These are phyloP conservation scores for Aplodontia rufa DNA, from an alignment of 2,113 vertebrate genomes.

Conservation along the genomic window DNA sequence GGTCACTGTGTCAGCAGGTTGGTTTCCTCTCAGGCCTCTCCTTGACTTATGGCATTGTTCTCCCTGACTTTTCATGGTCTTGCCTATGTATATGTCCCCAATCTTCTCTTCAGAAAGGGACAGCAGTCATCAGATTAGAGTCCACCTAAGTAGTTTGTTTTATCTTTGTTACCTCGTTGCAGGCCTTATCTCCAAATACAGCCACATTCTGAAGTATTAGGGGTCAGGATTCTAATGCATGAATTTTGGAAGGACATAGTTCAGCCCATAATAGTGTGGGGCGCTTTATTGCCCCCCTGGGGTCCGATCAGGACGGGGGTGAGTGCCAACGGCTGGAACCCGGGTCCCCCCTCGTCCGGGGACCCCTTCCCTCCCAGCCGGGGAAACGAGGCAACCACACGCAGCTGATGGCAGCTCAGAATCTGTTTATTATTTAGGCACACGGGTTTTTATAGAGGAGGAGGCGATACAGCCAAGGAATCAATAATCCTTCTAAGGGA, in stretches of 20 bases:
- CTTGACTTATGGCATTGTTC: not conserved
- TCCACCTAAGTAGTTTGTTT: not conserved
- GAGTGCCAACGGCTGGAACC: no score
- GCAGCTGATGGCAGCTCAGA: no score
- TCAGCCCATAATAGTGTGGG: not conserved
- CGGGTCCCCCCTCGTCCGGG: no score
- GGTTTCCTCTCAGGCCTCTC: not conserved
- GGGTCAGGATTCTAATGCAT: not conserved
- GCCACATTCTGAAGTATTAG: not conserved
- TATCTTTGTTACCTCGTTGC: not conserved
- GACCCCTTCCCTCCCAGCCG: no score
- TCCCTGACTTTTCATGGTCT: not conserved
- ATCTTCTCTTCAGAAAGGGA: not conserved
- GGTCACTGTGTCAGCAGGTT: not conserved
- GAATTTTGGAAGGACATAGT: not conserved
- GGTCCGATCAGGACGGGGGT: no score
- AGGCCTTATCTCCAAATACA: not conserved
- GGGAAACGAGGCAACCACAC: no score
- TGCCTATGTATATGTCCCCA: not conserved
- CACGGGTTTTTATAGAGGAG: no score
- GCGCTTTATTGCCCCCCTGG: no score
- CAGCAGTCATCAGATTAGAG: not conserved
- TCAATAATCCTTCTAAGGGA: no score
- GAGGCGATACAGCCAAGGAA: no score
- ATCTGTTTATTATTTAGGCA: no score